Evolutionary conservation across 2,888 invertebrate genomes (phyloP).

Genomic region (Epinotia demarniana): DNA sequence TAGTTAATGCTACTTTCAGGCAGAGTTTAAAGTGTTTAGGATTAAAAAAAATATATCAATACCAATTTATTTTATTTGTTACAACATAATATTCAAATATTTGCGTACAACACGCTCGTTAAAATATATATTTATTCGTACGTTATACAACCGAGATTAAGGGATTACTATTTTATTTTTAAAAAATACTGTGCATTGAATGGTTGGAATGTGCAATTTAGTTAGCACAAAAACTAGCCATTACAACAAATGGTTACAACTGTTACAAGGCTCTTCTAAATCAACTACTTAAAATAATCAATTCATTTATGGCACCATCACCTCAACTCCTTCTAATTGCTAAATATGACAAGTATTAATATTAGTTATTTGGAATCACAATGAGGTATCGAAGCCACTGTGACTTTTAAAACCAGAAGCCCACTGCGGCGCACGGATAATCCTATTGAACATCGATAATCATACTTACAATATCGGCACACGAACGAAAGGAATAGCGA

Average conservation of each 20-base stretch:
- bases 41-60: background rate
- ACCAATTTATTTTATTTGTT: background rate
- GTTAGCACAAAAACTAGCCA: background rate
- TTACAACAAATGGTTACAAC: too few species aligned
- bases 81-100: background rate
- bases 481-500: background rate
- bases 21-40: too few species aligned
- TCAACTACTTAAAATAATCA: background rate
- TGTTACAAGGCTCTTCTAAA: too few species aligned
- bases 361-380: constrained; percentile 14
- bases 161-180: too few species aligned
- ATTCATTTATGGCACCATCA: constrained; percentile 13
- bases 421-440: background rate
- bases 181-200: too few species aligned
- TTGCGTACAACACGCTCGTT: too few species aligned
- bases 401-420: background rate
- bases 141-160: too few species aligned
- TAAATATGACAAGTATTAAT: background rate
- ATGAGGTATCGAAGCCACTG: constrained; percentile 16
- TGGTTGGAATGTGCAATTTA: background rate
- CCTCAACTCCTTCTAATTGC: background rate
- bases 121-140: too few species aligned
- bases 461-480: background rate
- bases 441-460: background rate
- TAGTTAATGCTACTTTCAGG: constrained; percentile 14